These are phyloP conservation scores for Ennomos quercinarius DNA, from an alignment of 2,888 invertebrate genomes.

Conservation along the genomic window DNA sequence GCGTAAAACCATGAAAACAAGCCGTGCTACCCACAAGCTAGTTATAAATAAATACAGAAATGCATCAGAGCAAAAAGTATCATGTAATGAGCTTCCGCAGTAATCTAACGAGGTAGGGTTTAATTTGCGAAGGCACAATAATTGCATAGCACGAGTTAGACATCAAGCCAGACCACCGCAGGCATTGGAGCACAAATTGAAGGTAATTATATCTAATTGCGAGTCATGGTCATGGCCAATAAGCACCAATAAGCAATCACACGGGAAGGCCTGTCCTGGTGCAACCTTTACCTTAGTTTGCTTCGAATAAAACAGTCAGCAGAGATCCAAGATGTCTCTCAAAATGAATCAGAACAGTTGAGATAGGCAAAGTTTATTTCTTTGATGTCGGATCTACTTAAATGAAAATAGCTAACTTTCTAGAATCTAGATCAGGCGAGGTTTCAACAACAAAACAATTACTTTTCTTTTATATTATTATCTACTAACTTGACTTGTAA, in stretches of 20 bases:
- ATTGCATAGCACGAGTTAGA: constrained; percentile 65
- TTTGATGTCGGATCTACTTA: neutral
- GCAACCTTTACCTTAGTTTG: constrained; percentile 17
- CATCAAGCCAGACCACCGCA: constrained; percentile 71
- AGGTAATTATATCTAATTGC: constrained; percentile 83
- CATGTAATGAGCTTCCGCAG: constrained; percentile 56
- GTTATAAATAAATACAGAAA: constrained; percentile 33
- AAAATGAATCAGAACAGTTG: neutral
- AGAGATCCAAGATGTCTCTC: neutral
- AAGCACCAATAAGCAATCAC: constrained; percentile 82
- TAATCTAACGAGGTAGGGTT: constrained; percentile 58
- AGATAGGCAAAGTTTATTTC: too few species aligned
- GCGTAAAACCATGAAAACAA: constrained; percentile 1
- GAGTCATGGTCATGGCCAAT: constrained; percentile 84
- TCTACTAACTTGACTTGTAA: constrained; percentile 7
- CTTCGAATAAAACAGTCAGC: neutral
- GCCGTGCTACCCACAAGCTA: too few species aligned
- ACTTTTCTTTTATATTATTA: constrained; percentile 13
- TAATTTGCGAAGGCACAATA: constrained; percentile 72
- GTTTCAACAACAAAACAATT: neutral
- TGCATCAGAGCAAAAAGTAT: constrained; percentile 38
- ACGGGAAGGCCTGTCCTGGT: constrained; percentile 71
- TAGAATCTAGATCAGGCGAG: too few species aligned
- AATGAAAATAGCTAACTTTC: too few species aligned
- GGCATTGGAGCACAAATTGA: constrained; percentile 79